Conservation (phyloP, 2,888 invertebrate genomes). For the Tachystola acroxantha region DNA sequence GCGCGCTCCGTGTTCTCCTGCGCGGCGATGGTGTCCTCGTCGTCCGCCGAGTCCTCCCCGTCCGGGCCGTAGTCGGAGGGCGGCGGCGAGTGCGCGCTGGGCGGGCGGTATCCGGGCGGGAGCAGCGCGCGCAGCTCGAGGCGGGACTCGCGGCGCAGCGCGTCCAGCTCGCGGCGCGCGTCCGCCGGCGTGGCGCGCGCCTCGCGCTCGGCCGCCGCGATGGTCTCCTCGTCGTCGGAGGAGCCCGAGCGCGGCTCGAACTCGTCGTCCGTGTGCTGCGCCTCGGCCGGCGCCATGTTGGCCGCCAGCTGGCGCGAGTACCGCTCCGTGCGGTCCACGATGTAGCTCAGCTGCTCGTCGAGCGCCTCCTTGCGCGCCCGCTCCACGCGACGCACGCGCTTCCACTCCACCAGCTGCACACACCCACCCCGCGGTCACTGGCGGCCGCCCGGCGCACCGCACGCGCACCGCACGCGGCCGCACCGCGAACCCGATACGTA, state of each 20-base stretch:
- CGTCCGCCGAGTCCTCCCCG: conserved; percentile 76
- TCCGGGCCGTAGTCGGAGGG: conserved; percentile 84
- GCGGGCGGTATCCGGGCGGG: conserved; percentile 88
- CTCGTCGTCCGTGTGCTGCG: conserved; percentile 79
- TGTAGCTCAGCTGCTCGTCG: conserved; percentile 97
- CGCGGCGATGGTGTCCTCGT: conserved; percentile 62
- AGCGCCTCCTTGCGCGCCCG: conserved; percentile 96
- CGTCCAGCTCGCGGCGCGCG: conserved; percentile 87
- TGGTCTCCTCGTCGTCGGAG: conserved; percentile 95
- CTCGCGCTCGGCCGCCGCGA: conserved; percentile 84
- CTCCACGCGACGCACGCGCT: conserved; percentile 94
- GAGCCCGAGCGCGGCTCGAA: conserved; percentile 87
- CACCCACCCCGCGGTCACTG: no score
- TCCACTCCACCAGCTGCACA: conserved; percentile 92
- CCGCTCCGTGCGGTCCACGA: conserved; percentile 98
- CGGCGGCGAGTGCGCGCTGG: conserved; percentile 79
- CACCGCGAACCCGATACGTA: no score
- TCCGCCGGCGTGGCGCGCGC: conserved; percentile 81
- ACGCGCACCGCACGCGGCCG: no score
- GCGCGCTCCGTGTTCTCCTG: conserved; percentile 82
- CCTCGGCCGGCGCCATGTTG: conserved; percentile 78
- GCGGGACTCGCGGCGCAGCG: conserved; percentile 92
- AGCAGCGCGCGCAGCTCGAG: conserved; percentile 93
- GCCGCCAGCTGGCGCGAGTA: conserved; percentile 95
- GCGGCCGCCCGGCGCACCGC: no score